phyloP scores from a whole-genome alignment of 2,888 invertebrate species.

The Clepsis dumicolana region DNA sequence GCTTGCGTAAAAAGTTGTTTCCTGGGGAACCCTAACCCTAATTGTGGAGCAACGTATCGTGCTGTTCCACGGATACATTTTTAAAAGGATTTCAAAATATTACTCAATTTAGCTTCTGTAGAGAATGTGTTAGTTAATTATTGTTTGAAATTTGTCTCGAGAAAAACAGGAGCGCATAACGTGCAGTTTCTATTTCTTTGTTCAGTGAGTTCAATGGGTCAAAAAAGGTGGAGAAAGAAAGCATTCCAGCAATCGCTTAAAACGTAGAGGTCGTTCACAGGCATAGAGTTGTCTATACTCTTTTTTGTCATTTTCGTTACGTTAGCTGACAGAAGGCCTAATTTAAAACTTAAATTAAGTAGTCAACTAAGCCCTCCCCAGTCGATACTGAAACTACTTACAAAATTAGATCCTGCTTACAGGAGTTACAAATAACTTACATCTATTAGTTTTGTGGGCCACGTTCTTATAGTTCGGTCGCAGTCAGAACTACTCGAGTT shows the following conservation, averaged over 20 bases:
- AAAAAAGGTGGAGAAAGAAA: neutral
- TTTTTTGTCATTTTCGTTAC: neutral
- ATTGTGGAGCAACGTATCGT: neutral
- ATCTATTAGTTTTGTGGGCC: neutral
- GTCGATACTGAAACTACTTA: constrained; percentile 5
- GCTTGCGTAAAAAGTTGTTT: neutral
- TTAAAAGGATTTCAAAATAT: too few species aligned
- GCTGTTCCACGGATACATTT: neutral
- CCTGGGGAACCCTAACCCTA: neutral
- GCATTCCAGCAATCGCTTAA: neutral
- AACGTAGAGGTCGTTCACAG: neutral
- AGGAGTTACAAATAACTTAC: constrained; percentile 13
- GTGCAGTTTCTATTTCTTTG: too few species aligned
- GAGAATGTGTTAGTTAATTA: too few species aligned
- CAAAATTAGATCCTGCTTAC: constrained; percentile 3
- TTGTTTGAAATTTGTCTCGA: too few species aligned
- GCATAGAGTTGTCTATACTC: neutral
- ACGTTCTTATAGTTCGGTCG: constrained; percentile 10
- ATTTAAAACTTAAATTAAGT: constrained; percentile 2
- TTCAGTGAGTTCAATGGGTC: neutral
- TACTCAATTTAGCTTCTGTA: neutral
- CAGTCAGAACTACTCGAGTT: constrained; percentile 1
- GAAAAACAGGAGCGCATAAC: too few species aligned
- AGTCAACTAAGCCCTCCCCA: neutral
- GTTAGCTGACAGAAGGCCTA: neutral